Evolutionary conservation across 1,140 invertebrate genomes (phyloP), one percentile per base, ranked within the genome.

Genomic region (Zaprionus nigranus): DNA sequence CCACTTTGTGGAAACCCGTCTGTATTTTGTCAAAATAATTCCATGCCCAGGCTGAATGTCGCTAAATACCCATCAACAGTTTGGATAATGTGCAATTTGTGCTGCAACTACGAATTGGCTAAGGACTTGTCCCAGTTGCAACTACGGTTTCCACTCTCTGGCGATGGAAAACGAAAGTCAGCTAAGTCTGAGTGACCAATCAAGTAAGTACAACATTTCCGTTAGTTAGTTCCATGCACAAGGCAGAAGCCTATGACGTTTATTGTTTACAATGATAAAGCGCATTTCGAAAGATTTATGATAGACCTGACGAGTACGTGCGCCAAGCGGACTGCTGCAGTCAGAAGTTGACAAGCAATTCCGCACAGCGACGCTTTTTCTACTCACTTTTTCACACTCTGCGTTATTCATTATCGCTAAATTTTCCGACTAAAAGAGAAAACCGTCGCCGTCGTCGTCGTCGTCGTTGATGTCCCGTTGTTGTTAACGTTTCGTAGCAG

Each of bases 91-190:
- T 17, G n/a, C 20, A 9, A 51, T 9, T 51, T 51, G 46, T 30
- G 28, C 6, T 30, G 28, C 7, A 30, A 30, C 2, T 3, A 30
- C 28, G 28, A 30, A 30, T 30, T 30, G 28, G 28, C 46, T 22
- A 20, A 28, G 26, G 11, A 43, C 53, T 65, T 20, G 24, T 24
- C n/a, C 20, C 49, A 46, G 38, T 46, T 40, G 17, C 28, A 36
- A 38, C 28, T 38, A 40, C 22, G 11, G 24, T 49, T 68, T 17
- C 12, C 13, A 30, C 36, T 56, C 40, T 60, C 34, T 46, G 64
- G 46, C 40, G 46, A 73, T 66, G 17, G 57, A 78, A 81, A 84
- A 71, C 82, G 71, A 86, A 86, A 86, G 75, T 76, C 26, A 13
- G 46, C 20, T 12, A 4, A 13, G 65, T 53, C 64, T 53, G 56